These are phyloP conservation scores for Seriola quinqueradiata DNA, from an alignment of 2,113 vertebrate species.

Conservation along the genomic window DNA sequence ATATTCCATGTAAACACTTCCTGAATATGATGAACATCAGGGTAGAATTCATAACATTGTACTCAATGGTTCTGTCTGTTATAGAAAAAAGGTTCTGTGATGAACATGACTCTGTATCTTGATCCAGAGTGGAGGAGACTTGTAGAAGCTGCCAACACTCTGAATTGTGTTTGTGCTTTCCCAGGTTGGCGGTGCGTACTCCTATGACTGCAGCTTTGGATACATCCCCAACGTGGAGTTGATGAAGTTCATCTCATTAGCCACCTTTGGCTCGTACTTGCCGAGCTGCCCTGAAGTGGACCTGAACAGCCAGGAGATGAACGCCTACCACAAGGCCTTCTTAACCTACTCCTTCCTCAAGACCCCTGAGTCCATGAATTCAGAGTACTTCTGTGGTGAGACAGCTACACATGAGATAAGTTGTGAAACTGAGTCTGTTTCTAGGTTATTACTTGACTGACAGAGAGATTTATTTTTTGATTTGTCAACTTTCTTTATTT, in stretches of 20 bases:
- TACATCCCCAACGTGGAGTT: slow-evolving; percentile 97
- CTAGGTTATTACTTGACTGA: not conserved
- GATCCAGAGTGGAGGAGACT: not conserved
- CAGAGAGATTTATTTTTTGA: too few relatives aligned
- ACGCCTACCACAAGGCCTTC: slow-evolving; percentile 95
- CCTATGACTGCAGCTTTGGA: slow-evolving; percentile 97
- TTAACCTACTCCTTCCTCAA: slow-evolving; percentile 95
- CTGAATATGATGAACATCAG: too few relatives aligned
- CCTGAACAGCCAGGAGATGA: slow-evolving; percentile 88
- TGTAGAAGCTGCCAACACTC: not conserved
- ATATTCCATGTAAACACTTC: too few relatives aligned
- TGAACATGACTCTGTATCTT: too few relatives aligned
- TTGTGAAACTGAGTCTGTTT: not conserved
- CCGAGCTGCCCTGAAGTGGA: slow-evolving; percentile 92
- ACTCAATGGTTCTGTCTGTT: not conserved
- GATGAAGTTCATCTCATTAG: slow-evolving; percentile 99
- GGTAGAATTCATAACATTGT: not conserved
- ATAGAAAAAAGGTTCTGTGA: too few relatives aligned
- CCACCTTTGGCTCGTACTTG: slow-evolving; percentile 96
- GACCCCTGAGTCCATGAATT: slow-evolving; percentile 93
- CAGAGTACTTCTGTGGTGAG: slow-evolving; percentile 95
- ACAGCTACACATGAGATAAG: not conserved
- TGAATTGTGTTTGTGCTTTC: not conserved
- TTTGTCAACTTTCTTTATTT: too few relatives aligned
- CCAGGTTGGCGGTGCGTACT: slow-evolving; percentile 96